Base-by-base conservation (phyloP, 2,113 vertebrate species). In the Parotia lawesii region DNA sequence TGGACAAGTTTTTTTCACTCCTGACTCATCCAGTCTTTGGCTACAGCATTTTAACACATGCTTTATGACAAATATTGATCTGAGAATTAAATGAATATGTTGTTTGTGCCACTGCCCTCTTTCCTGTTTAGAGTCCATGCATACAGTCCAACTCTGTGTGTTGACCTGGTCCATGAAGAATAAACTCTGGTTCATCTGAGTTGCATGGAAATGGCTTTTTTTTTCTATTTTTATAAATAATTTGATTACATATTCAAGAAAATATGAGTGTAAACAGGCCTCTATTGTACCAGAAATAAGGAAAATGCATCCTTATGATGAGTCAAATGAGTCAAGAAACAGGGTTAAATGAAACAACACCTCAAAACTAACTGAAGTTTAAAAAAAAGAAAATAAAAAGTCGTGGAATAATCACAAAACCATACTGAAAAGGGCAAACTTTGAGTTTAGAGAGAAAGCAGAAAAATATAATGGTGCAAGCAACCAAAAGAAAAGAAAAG, bases 91-190 rank as follows among this genome's bases (percentile, higher is more conserved):
- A 27, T 42, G 0, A 85, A 16, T 45, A 28, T 25, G 19, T 37
- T 45, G 6, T 35, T 75, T 2, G 2, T 0, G 0, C 8, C 16
- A 79, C 19, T 70, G 29, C 54, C 19, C 22, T 83, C n/a, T 66
- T 79, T 67, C 62, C n/a, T 58, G 35, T 40, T 77, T 69, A 50
- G 5, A 24, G 17, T 23, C 1, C 0, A 66, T 35, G 15, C 2
- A 2, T 31, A 10, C 6, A 40, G 19, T 28, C 18, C 38, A 50
- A 23, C 38, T 21, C 10, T 29, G 29, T 1, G 0, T 20, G 10
- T 51, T 38, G 17, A 28, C 8, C 9, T 60, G 28, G 14, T 62
- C 22, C 74, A 28, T 45, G 25, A 11, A 24, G 9, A 14, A 7
- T n/a, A 65, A 78, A 70, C 13, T n/a, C n/a, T 64, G 10, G 7